phyloP scores from a whole-genome alignment of 2,113 vertebrate species.

The Delphinus delphis region DNA sequence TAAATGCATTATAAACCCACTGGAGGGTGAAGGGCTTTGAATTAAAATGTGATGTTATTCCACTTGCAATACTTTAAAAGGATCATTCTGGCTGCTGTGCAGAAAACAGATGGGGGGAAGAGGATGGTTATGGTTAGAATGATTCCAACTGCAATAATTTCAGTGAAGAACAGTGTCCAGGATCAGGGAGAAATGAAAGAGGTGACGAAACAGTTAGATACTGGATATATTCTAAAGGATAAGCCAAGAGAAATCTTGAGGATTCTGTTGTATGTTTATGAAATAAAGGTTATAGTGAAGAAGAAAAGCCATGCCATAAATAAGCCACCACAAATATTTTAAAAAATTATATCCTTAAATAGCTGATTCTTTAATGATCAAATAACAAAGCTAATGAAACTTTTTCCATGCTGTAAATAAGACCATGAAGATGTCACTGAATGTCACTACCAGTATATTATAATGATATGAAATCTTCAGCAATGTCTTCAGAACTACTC shows the following conservation, averaged over 20 bases:
- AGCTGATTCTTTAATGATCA: constrained; percentile 37
- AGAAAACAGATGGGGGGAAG: not conserved
- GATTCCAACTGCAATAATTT: not conserved
- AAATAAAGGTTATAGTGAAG: constrained; percentile 31
- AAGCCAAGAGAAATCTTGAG: constrained; percentile 25
- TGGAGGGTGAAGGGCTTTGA: not conserved
- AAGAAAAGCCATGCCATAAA: constrained; percentile 42
- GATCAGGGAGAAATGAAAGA: constrained; percentile 39
- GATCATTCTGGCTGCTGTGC: not conserved
- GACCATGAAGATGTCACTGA: constrained; percentile 8
- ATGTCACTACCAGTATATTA: not conserved
- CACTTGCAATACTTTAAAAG: not conserved
- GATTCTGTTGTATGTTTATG: not conserved
- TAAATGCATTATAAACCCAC: not conserved
- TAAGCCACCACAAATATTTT: constrained; percentile 26
- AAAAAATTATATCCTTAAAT: constrained; percentile 29
- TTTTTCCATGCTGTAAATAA: constrained; percentile 17
- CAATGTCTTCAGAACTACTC: not conserved
- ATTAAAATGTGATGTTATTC: not conserved
- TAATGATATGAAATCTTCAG: not conserved
- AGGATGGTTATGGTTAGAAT: not conserved
- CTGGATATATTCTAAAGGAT: not conserved
- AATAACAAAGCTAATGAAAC: constrained; percentile 27
- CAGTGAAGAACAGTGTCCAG: not conserved
- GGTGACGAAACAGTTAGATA: not conserved